Percentiles rank a stretch among this genome's conserved stretches.
phyloP scores from a whole-genome alignment of 1,140 invertebrate genomes.

The Zaprionus lachaisei region DNA sequence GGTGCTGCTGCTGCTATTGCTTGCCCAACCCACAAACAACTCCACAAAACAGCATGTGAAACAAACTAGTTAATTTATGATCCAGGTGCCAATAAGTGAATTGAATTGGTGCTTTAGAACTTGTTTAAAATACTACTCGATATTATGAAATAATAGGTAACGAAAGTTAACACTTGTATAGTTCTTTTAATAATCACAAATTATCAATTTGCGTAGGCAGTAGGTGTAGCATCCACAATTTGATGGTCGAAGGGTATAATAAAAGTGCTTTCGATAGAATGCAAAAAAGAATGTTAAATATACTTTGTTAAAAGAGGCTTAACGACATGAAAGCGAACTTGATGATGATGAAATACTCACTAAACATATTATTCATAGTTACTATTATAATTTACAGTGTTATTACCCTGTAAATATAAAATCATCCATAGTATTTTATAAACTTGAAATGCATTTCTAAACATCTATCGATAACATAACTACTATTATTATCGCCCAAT shows the following conservation, averaged over 20 bases:
- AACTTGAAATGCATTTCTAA: background rate
- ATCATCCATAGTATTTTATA: no score
- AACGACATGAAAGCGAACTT: no score
- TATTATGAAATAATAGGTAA: background rate
- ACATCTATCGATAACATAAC: background rate
- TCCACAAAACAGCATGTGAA: constrained; percentile 9
- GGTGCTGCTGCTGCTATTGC: background rate
- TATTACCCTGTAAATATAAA: background rate
- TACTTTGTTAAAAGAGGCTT: no score
- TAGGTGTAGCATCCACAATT: no score
- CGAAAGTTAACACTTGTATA: no score
- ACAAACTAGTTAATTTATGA: constrained; percentile 65
- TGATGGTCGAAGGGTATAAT: no score
- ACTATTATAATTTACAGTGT: background rate
- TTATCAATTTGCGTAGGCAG: no score
- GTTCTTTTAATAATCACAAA: no score
- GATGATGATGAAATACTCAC: background rate
- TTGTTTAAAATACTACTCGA: background rate
- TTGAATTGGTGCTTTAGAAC: background rate
- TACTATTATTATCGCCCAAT: background rate
- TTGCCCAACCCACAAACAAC: constrained; percentile 29
- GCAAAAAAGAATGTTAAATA: no score
- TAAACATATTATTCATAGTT: no score
- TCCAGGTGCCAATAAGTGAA: constrained; percentile 3
- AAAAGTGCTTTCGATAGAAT: no score